These are phyloP conservation scores for Drosophila emarginata DNA, from an alignment of 2,888 invertebrate genomes.

Conservation along the genomic window DNA sequence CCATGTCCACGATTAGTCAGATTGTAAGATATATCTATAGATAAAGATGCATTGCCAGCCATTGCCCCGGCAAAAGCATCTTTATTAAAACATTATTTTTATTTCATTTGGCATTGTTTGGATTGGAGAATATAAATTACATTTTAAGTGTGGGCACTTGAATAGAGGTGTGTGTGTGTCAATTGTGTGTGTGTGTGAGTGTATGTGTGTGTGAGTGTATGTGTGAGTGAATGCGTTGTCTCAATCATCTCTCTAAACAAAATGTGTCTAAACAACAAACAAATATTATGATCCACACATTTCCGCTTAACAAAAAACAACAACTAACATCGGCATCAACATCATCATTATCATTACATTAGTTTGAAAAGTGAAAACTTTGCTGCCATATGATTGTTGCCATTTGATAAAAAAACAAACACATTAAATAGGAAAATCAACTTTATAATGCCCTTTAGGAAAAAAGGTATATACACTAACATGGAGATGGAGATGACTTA, in stretches of 20 bases:
- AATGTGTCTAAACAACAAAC: slow-evolving; percentile 59
- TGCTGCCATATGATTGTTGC: slow-evolving; percentile 56
- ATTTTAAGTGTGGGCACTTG: slow-evolving; percentile 71
- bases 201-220: slow-evolving; percentile 8
- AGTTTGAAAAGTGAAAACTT: slow-evolving; percentile 52
- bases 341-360: slow-evolving; percentile 26
- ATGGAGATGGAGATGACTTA: neutral
- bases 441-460: neutral
- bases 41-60: neutral
- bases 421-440: neutral
- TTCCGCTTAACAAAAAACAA: slow-evolving; percentile 52
- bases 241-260: slow-evolving; percentile 64
- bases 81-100: slow-evolving; percentile 73
- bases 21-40: slow-evolving; percentile 15
- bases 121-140: slow-evolving; percentile 63
- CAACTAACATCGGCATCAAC: slow-evolving; percentile 27
- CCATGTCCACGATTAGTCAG: slow-evolving; percentile 54
- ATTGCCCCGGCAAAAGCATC: slow-evolving; percentile 28
- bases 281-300: slow-evolving; percentile 70
- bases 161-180: slow-evolving; percentile 50
- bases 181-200: slow-evolving; percentile 15
- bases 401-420: slow-evolving; percentile 62
- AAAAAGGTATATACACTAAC: neutral
- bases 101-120: slow-evolving; percentile 54
- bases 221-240: slow-evolving; percentile 20